Percentiles rank a stretch among this genome's conserved stretches.
Conservation (phyloP, 2,797 vertebrate genomes). For the Dendrocincla fuliginosa region DNA sequence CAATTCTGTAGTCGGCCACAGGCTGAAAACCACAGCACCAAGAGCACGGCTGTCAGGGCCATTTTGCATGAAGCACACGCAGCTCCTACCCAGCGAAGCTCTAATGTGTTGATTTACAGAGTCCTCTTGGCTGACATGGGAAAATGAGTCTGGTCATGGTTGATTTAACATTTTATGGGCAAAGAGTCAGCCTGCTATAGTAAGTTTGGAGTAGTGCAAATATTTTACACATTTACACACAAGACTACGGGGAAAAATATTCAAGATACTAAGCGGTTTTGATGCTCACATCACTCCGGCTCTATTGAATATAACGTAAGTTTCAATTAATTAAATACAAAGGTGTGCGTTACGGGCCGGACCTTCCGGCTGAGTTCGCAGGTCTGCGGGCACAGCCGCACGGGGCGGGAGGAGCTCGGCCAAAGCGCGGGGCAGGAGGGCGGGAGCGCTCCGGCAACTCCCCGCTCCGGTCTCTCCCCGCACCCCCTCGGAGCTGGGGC, state of each 20-base stretch:
- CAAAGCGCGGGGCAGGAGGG: neutral
- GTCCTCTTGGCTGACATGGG: constrained; percentile 63
- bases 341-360: neutral
- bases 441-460: neutral
- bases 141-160: constrained; percentile 61
- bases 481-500: too few relatives aligned
- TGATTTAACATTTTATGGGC: constrained; percentile 67
- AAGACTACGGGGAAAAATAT: neutral
- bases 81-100: constrained; percentile 45
- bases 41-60: constrained; percentile 45
- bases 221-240: constrained; percentile 10
- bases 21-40: constrained; percentile 6
- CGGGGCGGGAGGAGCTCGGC: neutral
- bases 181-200: constrained; percentile 30
- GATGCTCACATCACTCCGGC: neutral
- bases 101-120: constrained; percentile 68
- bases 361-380: neutral
- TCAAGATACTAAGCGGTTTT: neutral
- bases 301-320: neutral
- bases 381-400: neutral
- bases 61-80: constrained; percentile 43
- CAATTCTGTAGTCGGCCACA: neutral
- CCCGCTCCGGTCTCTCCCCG: neutral
- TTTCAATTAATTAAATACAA: neutral
- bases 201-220: constrained; percentile 39